Percentiles rank a stretch among this genome's conserved stretches.
These are phyloP conservation scores for Archilochus colubris DNA, from an alignment of 2,113 vertebrate species.

Conservation along the genomic window DNA sequence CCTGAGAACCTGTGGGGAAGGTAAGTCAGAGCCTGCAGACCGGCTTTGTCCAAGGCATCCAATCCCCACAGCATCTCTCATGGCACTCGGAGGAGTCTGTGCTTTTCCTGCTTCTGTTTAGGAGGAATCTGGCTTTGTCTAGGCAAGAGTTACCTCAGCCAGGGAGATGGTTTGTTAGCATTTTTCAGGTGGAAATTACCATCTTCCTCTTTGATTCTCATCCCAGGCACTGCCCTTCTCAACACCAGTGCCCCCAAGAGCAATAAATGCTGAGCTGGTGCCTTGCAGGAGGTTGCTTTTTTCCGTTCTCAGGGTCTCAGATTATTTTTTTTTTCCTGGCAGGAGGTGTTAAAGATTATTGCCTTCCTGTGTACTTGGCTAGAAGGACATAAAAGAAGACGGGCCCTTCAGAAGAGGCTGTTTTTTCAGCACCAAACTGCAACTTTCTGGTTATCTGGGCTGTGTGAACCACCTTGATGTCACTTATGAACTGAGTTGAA, in stretches of 20 bases:
- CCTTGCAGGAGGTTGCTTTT: background rate
- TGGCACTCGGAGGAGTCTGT: accelerated
- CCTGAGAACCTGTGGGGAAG: background rate
- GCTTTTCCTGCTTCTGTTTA: background rate
- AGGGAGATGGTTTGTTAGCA: background rate
- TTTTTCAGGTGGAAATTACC: background rate
- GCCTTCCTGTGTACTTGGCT: background rate
- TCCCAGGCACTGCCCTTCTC: background rate
- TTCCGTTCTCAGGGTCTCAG: background rate
- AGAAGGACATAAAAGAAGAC: background rate
- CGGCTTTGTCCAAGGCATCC: background rate
- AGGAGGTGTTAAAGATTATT: background rate
- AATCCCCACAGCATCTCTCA: accelerated
- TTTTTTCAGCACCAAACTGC: background rate
- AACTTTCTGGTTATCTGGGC: accelerated
- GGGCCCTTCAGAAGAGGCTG: background rate
- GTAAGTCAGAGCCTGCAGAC: background rate
- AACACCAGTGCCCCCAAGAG: accelerated
- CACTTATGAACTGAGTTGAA: accelerated
- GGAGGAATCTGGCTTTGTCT: background rate
- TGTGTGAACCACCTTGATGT: too few relatives aligned
- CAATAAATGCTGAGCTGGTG: accelerated
- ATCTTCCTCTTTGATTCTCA: too few relatives aligned
- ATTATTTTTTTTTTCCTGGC: background rate
- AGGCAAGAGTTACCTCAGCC: background rate